Evolutionary conservation across 2,888 invertebrate genomes (phyloP).

Genomic region (Pharmacophagus antenor): DNA sequence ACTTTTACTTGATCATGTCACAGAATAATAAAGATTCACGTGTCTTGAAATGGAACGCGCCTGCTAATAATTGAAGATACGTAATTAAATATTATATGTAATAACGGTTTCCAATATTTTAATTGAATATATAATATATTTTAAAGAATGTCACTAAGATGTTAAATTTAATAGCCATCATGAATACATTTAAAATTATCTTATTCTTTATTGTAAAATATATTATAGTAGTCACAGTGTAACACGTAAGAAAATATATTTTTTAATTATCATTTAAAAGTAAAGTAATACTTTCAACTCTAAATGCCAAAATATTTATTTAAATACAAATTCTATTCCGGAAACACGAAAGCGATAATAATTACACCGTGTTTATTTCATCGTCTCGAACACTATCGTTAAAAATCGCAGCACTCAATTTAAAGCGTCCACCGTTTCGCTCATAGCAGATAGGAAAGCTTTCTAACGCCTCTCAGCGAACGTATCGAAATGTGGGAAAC

Average conservation of each 20-base stretch:
- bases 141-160: no score
- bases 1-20: constrained; percentile 15
- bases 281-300: not conserved
- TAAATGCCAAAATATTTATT: not conserved
- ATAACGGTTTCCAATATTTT: not conserved
- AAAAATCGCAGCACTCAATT: constrained; percentile 65
- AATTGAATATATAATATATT: not conserved
- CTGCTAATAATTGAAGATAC: not conserved
- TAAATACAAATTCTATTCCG: not conserved
- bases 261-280: no score
- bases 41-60: not conserved
- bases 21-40: not conserved
- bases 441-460: constrained; percentile 52
- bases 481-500: constrained; percentile 61
- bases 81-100: not conserved
- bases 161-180: no score
- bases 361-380: constrained; percentile 49
- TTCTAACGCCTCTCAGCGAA: constrained; percentile 59
- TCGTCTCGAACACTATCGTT: constrained; percentile 58
- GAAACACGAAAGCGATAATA: not conserved
- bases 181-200: no score
- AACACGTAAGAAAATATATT: no score
- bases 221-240: no score
- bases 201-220: no score
- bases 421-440: constrained; percentile 45